Evolutionary conservation across 2,113 vertebrate genomes (phyloP).

Genomic region (Otocyon megalotis): DNA sequence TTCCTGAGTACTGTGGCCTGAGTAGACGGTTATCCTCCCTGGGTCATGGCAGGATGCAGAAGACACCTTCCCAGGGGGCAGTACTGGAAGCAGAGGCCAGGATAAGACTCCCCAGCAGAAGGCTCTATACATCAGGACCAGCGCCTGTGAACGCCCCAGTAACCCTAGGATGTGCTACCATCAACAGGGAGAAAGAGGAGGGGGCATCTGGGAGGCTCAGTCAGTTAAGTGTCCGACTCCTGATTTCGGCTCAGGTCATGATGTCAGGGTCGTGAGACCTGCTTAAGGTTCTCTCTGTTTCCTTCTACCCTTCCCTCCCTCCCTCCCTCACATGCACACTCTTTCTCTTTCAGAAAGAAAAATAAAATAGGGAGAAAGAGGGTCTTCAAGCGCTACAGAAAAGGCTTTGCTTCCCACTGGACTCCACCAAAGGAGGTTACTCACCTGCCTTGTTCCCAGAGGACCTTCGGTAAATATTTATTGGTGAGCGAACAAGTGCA

Average conservation of each 20-base stretch:
- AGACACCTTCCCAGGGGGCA: background rate
- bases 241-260: background rate
- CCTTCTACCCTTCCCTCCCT: fast-evolving
- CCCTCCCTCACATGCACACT: background rate
- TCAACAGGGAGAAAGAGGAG: fast-evolving
- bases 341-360: background rate
- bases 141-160: background rate
- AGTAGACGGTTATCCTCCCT: background rate
- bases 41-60: background rate
- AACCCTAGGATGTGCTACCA: fast-evolving
- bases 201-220: fast-evolving
- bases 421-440: background rate
- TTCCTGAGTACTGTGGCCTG: fast-evolving
- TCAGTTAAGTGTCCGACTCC: background rate
- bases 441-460: background rate
- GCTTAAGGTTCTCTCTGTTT: background rate
- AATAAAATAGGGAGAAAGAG: background rate
- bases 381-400: fast-evolving
- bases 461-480: no score
- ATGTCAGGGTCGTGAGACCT: background rate
- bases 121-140: background rate
- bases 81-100: background rate
- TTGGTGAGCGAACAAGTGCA: no score
- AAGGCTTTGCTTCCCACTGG: background rate
- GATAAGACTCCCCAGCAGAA: no score